Base-by-base conservation (phyloP, 2,113 vertebrate genomes). In the Ibidorhyncha struthersii region DNA sequence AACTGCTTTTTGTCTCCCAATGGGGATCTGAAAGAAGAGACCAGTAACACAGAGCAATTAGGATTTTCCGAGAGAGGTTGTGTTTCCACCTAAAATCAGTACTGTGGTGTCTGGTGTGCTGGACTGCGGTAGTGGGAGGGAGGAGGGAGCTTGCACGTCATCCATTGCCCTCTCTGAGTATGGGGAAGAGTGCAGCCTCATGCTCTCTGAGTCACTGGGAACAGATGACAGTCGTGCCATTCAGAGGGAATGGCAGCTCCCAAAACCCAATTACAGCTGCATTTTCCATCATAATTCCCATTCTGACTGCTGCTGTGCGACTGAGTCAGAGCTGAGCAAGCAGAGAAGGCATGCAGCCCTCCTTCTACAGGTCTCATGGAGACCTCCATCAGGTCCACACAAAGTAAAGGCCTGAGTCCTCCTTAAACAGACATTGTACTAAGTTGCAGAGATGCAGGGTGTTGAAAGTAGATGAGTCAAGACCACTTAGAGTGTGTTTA, bases 321-420 rank as follows among this genome's bases (percentile, higher is more conserved):
- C 67, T 21, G 50, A 41, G 30, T 20, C 20, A 34, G 66, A 43
- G n/a, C 29, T 22, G 18, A 55, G 29, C 70, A 27, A 14, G 56
- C 0, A 3, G 29, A 23, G 58, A 17, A 72, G 53, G 14, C 32
- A 25, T 0, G 4, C n/a, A 11, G 38, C 23, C 14, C 38, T 58
- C 14, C 14, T 2, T 8, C 20, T 5, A 13, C 6, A 3, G 41
- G 14, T 21, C 40, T 53, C 7, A 4, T 0, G 19, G 41, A 29
- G 41, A 40, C 53, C 23, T 45, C 38, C 2, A 0, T 25, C 32
- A 10, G 13, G 21, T 27, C 26, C 29, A 19, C 7, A 1, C 1
- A 6, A 17, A 22, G 10, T n/a, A 8, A 78, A 69, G 36, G 8
- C 58, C 38, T 11, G 7, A 32, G 30, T 40, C 40, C 30, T 38